Conservation (phyloP, 2,797 vertebrate species). For the Clarias fuscus region DNA sequence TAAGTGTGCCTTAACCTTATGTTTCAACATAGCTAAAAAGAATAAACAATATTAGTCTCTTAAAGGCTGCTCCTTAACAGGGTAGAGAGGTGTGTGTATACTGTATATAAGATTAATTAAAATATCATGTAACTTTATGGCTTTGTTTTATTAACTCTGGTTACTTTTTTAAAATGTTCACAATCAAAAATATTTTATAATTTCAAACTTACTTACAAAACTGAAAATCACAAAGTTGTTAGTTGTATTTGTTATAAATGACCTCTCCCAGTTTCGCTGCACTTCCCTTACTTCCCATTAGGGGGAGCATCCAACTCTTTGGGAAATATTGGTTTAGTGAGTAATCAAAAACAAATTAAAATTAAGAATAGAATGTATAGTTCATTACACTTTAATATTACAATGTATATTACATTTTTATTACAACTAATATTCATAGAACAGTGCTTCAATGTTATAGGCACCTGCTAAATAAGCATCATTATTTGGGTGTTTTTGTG, state of each 20-base stretch:
- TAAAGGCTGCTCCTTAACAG: neutral
- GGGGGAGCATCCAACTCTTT: no score
- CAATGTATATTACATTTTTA: neutral
- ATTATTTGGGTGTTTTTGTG: neutral
- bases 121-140: no score
- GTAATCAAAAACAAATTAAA: conserved; percentile 10
- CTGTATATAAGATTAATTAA: no score
- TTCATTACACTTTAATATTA: conserved; percentile 24
- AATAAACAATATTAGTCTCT: conserved; percentile 9
- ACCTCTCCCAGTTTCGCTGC: no score
- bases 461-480: neutral
- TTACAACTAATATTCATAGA: neutral
- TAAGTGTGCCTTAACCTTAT: neutral
- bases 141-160: no score
- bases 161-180: no score
- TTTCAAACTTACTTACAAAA: no score
- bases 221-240: no score
- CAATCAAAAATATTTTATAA: no score
- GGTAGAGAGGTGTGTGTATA: neutral
- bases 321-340: neutral
- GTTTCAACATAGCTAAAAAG: neutral
- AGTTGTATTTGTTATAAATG: neutral
- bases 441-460: neutral
- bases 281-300: no score
- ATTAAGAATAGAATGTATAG: neutral